Percentiles rank a stretch among this genome's conserved stretches.
phyloP scores from a whole-genome alignment of 2,113 vertebrate species.

The Daubentonia madagascariensis region DNA sequence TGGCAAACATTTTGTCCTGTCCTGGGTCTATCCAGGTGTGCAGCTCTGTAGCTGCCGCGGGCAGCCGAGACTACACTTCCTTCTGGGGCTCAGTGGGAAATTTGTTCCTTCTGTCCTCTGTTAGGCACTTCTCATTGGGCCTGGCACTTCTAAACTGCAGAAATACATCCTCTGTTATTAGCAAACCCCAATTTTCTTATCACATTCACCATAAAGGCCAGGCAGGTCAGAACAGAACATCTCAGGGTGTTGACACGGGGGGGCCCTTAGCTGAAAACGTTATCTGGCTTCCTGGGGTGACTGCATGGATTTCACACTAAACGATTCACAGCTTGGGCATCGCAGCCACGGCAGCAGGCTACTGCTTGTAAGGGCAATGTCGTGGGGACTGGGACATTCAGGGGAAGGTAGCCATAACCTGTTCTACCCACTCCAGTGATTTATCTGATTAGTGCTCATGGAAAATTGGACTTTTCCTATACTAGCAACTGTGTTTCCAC shows the following conservation, averaged over 20 bases:
- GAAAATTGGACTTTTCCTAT: slow-evolving; percentile 74
- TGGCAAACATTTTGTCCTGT: slow-evolving; percentile 42
- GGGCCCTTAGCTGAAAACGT: not conserved
- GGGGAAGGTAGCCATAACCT: not conserved
- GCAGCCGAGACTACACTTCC: slow-evolving; percentile 35
- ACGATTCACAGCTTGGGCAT: not conserved
- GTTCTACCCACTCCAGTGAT: slow-evolving; percentile 37
- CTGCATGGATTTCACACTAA: slow-evolving; percentile 2
- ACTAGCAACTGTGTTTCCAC: slow-evolving; percentile 71
- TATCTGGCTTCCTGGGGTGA: slow-evolving; percentile 48
- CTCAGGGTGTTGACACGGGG: not conserved
- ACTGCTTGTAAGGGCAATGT: slow-evolving; percentile 49
- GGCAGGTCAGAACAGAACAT: not conserved
- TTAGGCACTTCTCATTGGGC: slow-evolving; percentile 34
- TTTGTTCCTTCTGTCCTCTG: slow-evolving; percentile 33
- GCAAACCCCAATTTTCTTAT: slow-evolving; percentile 31
- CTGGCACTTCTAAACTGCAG: slow-evolving; percentile 1
- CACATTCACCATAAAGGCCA: not conserved
- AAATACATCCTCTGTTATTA: not conserved
- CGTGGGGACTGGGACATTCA: slow-evolving; percentile 25
- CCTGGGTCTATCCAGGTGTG: slow-evolving; percentile 23
- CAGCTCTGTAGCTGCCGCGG: not conserved
- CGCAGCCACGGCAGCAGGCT: not conserved
- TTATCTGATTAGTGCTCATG: slow-evolving; percentile 67
- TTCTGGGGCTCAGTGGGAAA: not conserved